Evolutionary conservation across 2,113 vertebrate species (phyloP).

Genomic region (Rhinichthys klamathensis): DNA sequence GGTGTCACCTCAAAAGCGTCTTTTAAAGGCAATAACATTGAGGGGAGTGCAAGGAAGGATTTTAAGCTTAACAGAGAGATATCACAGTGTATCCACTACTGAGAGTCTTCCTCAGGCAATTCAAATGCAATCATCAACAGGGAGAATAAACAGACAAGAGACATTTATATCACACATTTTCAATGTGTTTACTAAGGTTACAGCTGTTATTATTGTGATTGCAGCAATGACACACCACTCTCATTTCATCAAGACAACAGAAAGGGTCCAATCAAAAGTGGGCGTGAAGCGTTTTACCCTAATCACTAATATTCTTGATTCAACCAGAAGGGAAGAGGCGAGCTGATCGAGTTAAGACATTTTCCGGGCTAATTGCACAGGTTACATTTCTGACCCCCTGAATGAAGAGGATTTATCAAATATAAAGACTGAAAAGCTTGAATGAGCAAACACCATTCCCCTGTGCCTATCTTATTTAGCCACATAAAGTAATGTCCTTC

Average conservation of each 20-base stretch:
- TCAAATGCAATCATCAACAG: neutral
- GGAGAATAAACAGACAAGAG: neutral
- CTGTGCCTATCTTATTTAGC: slow-evolving; percentile 15
- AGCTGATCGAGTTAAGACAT: slow-evolving; percentile 20
- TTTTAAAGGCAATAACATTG: slow-evolving; percentile 6
- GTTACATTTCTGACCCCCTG: neutral
- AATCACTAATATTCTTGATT: slow-evolving; percentile 19
- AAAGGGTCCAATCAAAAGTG: slow-evolving; percentile 13
- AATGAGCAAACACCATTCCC: slow-evolving; percentile 13
- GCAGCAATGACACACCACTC: slow-evolving; percentile 11
- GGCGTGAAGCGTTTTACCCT: neutral
- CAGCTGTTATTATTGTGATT: slow-evolving; percentile 25
- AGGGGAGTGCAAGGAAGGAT: slow-evolving; percentile 19
- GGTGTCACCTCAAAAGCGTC: neutral
- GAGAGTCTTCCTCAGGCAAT: neutral
- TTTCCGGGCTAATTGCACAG: slow-evolving; percentile 2
- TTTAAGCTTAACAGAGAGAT: slow-evolving; percentile 4
- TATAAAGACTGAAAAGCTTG: neutral
- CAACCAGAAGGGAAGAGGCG: neutral
- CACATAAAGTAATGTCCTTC: slow-evolving; percentile 31
- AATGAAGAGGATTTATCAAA: slow-evolving; percentile 7
- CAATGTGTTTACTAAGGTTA: neutral
- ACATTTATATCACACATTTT: neutral
- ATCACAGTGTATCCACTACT: neutral
- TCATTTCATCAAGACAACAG: neutral